Conservation (phyloP, 2,797 vertebrate genomes). For the Vireo griseus region DNA sequence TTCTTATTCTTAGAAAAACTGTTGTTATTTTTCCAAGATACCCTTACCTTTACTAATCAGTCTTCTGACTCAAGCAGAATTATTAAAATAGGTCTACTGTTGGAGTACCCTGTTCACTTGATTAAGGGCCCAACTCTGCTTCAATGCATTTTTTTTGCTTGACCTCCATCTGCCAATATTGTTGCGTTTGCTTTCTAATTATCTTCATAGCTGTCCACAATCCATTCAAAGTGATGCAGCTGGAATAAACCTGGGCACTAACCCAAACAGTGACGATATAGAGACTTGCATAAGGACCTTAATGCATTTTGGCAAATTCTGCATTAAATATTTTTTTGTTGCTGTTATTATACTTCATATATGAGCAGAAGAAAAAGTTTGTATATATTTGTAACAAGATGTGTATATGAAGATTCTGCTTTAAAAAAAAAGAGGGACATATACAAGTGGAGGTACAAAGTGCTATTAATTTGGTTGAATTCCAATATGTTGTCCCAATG, state of each 20-base stretch:
- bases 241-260: conserved; percentile 9
- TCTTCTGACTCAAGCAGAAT: conserved; percentile 38
- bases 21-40: conserved; percentile 21
- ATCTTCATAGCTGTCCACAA: conserved; percentile 31
- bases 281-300: neutral
- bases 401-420: neutral
- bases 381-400: neutral
- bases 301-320: neutral
- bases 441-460: neutral
- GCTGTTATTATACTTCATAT: neutral
- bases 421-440: neutral
- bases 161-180: conserved; percentile 57
- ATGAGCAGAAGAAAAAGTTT: neutral
- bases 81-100: conserved; percentile 45
- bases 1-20: neutral
- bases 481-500: neutral
- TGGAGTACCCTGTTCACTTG: conserved; percentile 46
- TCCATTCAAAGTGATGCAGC: conserved; percentile 6
- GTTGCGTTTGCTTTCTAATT: conserved; percentile 53
- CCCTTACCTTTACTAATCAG: conserved; percentile 29
- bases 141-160: conserved; percentile 35
- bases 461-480: neutral
- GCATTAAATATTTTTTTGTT: neutral
- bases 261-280: neutral
- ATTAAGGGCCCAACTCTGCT: conserved; percentile 63